Base-by-base conservation (phyloP, 2,797 vertebrate genomes). In the Clarias fuscus region DNA sequence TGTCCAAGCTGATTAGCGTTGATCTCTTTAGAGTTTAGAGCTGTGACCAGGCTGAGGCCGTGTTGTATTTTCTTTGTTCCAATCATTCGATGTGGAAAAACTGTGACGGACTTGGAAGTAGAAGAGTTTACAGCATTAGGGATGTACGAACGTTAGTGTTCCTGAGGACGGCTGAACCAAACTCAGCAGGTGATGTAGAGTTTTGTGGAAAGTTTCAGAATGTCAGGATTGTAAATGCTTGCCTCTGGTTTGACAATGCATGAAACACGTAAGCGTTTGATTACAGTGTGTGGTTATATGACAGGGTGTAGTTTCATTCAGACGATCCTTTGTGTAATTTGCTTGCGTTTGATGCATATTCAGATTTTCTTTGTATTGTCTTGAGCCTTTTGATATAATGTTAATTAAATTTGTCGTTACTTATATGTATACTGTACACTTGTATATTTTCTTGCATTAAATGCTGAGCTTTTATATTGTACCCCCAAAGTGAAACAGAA, bases 1-100 rank as follows among this genome's bases (percentile, higher is more conserved):
- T 95, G 95, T 96, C 95, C 93, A 92, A 92, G 91, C 90, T 90
- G 93, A 93, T 96, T 96, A 96, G 89, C 64, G 91, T 90, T 95
- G 95, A 96, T 95, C 95, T 94, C 94, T 93, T 95, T 94, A 94
- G 95, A 94, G 93, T 93, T 94, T n/a, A 30, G 90, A 79, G 94
- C 94, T 91, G 93, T 92, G 92, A 93, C 92, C 92, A 92, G 91
- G 89, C 91, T 90, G 91, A 91, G 92, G 91, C 91, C 89, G 92
- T 56, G 90, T 89, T 86, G 0, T 18, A 17, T 72, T 40, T 72
- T 43, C 43, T 71, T 14, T 91, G 37, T 13, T 30, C 22, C 53
- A 43, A 59, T 15, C 37, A 20, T 82, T 37, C 30, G 27, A 68
- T 5, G 33, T 48, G 59, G 72, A 82, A 83, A 88, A 89, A 91